Conservation (phyloP, 2,797 vertebrate species). For the Tauraco hartlaubi region DNA sequence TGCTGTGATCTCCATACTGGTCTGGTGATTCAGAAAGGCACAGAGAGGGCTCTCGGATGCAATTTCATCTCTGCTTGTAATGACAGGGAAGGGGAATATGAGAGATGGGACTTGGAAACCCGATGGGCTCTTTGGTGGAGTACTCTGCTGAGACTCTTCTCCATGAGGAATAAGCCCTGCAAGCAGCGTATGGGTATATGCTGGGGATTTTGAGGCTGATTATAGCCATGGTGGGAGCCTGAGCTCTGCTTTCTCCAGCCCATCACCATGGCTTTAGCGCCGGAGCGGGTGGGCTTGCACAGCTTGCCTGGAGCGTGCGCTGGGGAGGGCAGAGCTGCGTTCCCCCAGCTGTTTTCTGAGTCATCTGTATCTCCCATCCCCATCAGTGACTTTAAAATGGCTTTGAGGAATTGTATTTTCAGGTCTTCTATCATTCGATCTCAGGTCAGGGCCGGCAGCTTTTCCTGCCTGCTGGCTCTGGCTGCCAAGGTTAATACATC, state of each 20-base stretch:
- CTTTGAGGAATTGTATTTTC: constrained; percentile 29
- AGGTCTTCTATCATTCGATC: neutral
- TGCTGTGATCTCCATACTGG: neutral
- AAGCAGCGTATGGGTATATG: neutral
- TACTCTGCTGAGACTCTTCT: neutral
- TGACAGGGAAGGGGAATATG: rapidly evolving
- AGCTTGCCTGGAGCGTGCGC: neutral
- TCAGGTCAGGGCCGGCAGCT: neutral
- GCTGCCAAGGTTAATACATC: constrained; percentile 28
- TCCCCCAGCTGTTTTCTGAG: neutral
- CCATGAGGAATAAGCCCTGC: neutral
- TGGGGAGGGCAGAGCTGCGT: neutral
- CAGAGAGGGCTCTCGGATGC: neutral
- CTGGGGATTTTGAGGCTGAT: neutral
- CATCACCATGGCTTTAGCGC: neutral
- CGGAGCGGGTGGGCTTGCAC: neutral
- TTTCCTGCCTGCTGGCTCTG: constrained; percentile 28
- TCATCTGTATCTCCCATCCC: neutral
- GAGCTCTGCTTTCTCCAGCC: neutral
- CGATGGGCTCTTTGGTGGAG: rapidly evolving
- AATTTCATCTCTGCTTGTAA: neutral
- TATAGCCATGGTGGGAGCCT: neutral
- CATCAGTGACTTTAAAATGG: neutral
- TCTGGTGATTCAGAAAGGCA: neutral
- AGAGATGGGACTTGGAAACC: neutral